These are phyloP conservation scores for Pseudomugil tenellus DNA, from an alignment of 2,797 vertebrate species.

Conservation along the genomic window DNA sequence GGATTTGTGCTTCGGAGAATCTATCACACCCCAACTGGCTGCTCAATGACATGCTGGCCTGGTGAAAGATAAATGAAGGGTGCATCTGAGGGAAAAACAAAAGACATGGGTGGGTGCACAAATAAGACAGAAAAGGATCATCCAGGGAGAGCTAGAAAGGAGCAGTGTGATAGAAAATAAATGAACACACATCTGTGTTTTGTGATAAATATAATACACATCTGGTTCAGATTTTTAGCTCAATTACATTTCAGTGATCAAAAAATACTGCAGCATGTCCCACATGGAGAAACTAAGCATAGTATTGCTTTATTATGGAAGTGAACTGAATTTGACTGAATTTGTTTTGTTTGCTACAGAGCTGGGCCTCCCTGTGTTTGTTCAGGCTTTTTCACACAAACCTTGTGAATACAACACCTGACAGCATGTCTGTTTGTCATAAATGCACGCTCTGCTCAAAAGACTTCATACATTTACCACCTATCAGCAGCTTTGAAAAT, in stretches of 20 bases:
- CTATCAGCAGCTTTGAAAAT: slow-evolving; percentile 22
- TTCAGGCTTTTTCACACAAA: slow-evolving; percentile 50
- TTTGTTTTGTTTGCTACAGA: slow-evolving; percentile 42
- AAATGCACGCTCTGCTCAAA: slow-evolving; percentile 19
- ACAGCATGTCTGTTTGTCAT: slow-evolving; percentile 23
- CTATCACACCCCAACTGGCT: slow-evolving; percentile 30
- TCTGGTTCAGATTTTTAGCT: slow-evolving; percentile 25
- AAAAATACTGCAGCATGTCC: slow-evolving; percentile 12
- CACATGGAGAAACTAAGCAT: slow-evolving; percentile 11
- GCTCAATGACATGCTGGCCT: slow-evolving; percentile 28
- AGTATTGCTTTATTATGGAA: too few species aligned
- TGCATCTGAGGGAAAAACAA: slow-evolving; percentile 16
- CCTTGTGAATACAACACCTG: slow-evolving; percentile 34
- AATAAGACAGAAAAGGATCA: slow-evolving; percentile 25
- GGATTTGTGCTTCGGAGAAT: slow-evolving; percentile 48
- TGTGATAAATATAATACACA: slow-evolving; percentile 42
- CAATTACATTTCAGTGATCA: not conserved
- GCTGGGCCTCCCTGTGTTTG: slow-evolving; percentile 38
- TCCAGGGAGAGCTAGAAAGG: slow-evolving; percentile 12
- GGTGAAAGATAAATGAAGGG: slow-evolving; percentile 35
- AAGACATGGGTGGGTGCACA: not conserved
- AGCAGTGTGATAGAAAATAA: slow-evolving; percentile 38
- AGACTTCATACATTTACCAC: slow-evolving; percentile 23
- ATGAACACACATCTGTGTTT: slow-evolving; percentile 32
- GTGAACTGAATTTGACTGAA: slow-evolving; percentile 29